Evolutionary conservation across 2,797 vertebrate genomes (phyloP), one percentile per base, ranked within the genome.

Genomic region (Esox lucius): DNA sequence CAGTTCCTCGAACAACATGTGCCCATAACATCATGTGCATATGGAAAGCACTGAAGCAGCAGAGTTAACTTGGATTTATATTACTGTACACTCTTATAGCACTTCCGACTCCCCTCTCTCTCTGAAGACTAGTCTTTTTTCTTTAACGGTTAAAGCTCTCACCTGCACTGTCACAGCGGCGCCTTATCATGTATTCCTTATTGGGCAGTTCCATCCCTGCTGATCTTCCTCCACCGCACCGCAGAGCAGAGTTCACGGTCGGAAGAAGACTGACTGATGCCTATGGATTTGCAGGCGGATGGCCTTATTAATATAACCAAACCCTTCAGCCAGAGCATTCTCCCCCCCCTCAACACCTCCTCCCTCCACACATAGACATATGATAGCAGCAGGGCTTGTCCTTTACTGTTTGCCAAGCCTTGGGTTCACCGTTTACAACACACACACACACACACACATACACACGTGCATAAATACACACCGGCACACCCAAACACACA

Each of bases 121-220:
- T 56, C 53, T n/a, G 19, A 48, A 22, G 7, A 11, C 1, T 7
- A 3, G 19, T 68, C 19, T 39, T 13, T 39, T 1, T 68, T 68
- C 22, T 46, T 22, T 46, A 51, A 28, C 24, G 19, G 51, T 2
- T 9, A 61, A 11, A 1, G 26, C 33, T 66, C 92, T 94, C 87
- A 94, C 93, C 93, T 88, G 91, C 83, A 51, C 91, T 93, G 86
- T 94, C 91, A 82, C 84, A 88, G 56, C 87, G 84, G 70, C 62
- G 83, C 31, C 69, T 82, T 72, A 71, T 85, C 68, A 80, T 0
- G 1, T 82, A 64, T 73, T 92, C 92, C 80, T 78, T 76, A 26
- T 83, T 86, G 24, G 82, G 75, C 62, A 75, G 13, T 46, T 92
- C 92, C 92, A 93, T 93, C 64, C 51, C 83, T 33, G 12, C 2